These are phyloP conservation scores for Trematomus loennbergii DNA, from an alignment of 2,113 vertebrate genomes.

Conservation along the genomic window DNA sequence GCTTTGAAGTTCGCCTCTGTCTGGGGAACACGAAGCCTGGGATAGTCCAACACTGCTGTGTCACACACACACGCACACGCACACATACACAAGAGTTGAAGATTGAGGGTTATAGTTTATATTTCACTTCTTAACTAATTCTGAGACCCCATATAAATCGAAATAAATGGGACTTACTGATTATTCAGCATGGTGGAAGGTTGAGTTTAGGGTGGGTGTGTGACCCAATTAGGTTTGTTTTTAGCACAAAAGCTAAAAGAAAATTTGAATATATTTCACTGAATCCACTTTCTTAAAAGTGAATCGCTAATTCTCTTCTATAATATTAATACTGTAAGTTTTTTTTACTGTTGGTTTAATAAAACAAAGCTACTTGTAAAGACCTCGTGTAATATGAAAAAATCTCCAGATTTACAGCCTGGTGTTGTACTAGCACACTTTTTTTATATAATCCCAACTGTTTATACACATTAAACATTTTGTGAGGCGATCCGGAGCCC, in stretches of 20 bases:
- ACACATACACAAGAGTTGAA: background rate
- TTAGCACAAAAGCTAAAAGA: too few species aligned
- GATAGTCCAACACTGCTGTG: conserved; percentile 44
- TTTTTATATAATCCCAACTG: too few species aligned
- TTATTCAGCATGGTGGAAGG: background rate
- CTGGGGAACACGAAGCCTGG: conserved; percentile 62
- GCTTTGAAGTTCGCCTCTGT: conserved; percentile 60
- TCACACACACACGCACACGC: conserved; percentile 49
- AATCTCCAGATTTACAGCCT: too few species aligned
- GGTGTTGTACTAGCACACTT: too few species aligned
- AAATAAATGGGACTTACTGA: background rate
- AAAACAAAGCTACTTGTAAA: too few species aligned
- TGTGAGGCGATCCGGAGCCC: too few species aligned
- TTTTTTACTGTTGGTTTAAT: too few species aligned
- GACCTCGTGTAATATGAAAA: too few species aligned
- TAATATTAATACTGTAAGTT: background rate
- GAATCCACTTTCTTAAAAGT: too few species aligned
- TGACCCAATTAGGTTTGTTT: background rate
- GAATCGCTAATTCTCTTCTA: background rate
- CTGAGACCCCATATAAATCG: background rate
- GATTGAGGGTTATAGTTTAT: conserved; percentile 3
- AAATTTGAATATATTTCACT: too few species aligned
- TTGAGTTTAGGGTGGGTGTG: background rate
- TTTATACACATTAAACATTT: too few species aligned
- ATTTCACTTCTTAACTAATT: background rate